Base-by-base conservation (phyloP, 2,888 invertebrate genomes). In the Macropis europaea region DNA sequence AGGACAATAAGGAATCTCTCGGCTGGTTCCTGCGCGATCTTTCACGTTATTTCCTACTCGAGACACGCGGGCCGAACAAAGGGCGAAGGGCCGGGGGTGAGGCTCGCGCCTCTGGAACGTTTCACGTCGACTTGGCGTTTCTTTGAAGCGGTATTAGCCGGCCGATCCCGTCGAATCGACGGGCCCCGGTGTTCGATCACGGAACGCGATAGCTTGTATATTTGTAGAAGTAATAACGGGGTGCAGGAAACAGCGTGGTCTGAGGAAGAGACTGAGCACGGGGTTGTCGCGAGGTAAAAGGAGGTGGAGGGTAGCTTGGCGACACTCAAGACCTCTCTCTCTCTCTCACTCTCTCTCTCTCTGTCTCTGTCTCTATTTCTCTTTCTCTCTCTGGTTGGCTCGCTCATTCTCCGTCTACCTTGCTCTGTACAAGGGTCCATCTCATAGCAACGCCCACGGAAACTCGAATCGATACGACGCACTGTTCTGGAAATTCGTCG, bases 361-460 rank as follows among this genome's bases (percentile, higher is more conserved):
- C 57, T 47, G 78, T 67, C 81, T 83, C 83, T 5, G 50, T 7
- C 45, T 59, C 68, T 48, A 57, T 34, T 56, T 43, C 60, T 24
- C 63, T 63, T 73, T 63, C 69, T 45, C 60, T 54, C 45, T 45
- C 56, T 28, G 53, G n/a, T 15, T 36, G 19, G 13, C 38, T 81
- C 81, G 82, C 81, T 73, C 73, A 38, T 67, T 69, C 75, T 64
- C 72, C 64, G 61, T 52, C 54, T 64, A 40, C 59, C 71, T 64
- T 53, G 30, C 70, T 68, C 86, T 85, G 86, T 88, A 88, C 89
- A 89, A 90, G 90, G 90, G 90, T 89, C 90, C 89, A 90, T 90
- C 89, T 89, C 90, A 86, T 90, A 89, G 90, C 90, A 90, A 90
- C 90, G 90, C 90, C 90, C 90, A 88, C 90, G 88, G 88, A 87